These are phyloP conservation scores for Onychomys arenicola DNA, from an alignment of 2,797 vertebrate genomes.

Conservation along the genomic window DNA sequence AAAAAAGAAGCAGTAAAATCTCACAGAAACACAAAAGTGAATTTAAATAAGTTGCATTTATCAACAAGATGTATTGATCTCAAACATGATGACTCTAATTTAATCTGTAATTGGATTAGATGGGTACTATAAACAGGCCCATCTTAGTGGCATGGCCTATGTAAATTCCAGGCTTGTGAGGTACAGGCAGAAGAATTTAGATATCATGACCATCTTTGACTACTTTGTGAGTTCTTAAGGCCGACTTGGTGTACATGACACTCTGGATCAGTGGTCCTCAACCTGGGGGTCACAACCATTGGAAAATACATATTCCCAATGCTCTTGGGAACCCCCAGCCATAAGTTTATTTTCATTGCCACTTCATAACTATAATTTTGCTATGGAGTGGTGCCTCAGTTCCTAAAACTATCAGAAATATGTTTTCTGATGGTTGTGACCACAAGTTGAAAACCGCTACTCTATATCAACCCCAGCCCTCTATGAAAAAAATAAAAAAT, in stretches of 20 bases:
- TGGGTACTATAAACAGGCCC: neutral
- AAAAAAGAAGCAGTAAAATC: neutral
- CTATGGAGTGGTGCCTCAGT: neutral
- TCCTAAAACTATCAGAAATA: neutral
- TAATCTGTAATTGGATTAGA: neutral
- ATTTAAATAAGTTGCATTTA: neutral
- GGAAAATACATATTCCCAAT: neutral
- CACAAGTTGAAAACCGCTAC: neutral
- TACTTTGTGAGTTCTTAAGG: neutral
- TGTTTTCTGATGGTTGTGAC: neutral
- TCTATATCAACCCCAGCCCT: neutral
- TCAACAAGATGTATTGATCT: neutral
- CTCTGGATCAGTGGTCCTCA: neutral
- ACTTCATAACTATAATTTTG: neutral
- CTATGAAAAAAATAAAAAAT: neutral
- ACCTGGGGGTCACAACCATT: neutral
- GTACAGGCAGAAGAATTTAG: neutral
- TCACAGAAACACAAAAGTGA: conserved; percentile 4
- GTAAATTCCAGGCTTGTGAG: neutral
- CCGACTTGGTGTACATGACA: neutral
- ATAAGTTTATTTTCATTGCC: neutral
- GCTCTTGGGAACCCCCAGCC: neutral
- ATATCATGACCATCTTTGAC: neutral
- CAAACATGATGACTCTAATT: neutral
- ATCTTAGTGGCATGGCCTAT: neutral